Percentiles rank a stretch among this genome's conserved stretches.
phyloP scores from a whole-genome alignment of 2,888 invertebrate species.

The Heliconius ethilla region DNA sequence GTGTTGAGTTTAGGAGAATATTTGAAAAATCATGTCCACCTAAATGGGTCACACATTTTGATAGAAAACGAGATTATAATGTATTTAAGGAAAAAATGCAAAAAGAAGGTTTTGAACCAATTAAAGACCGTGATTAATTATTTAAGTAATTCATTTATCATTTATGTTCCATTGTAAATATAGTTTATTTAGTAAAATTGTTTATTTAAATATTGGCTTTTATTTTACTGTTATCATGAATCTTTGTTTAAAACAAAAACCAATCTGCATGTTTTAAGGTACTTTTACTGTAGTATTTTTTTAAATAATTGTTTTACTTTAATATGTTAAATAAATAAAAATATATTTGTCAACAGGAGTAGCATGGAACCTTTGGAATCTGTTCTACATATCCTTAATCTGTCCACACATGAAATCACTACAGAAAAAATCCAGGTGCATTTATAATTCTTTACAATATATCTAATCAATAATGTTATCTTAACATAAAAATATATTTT shows the following conservation, averaged over 20 bases:
- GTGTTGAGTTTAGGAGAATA: constrained; percentile 86
- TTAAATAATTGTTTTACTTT: constrained; percentile 17
- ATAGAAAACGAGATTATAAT: constrained; percentile 93
- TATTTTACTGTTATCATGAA: constrained; percentile 50
- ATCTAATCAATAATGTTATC: not conserved
- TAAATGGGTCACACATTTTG: constrained; percentile 97
- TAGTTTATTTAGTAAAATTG: constrained; percentile 69
- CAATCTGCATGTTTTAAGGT: constrained; percentile 27
- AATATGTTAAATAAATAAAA: constrained; percentile 18
- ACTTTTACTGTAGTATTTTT: constrained; percentile 17
- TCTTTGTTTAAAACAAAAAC: constrained; percentile 24
- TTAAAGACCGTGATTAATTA: constrained; percentile 75
- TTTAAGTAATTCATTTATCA: constrained; percentile 50
- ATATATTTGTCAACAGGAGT: constrained; percentile 27
- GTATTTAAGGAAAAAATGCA: constrained; percentile 94
- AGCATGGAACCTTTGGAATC: constrained; percentile 42
- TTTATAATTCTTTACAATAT: not conserved
- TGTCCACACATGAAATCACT: constrained; percentile 53
- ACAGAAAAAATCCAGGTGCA: constrained; percentile 61
- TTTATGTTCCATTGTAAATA: constrained; percentile 64
- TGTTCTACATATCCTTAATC: constrained; percentile 47
- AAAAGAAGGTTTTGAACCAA: constrained; percentile 91
- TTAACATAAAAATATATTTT: too few relatives aligned
- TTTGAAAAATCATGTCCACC: constrained; percentile 90
- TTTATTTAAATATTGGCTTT: constrained; percentile 53